Evolutionary conservation across 2,888 invertebrate species (phyloP).

Genomic region (Sphaeridia pumilis): DNA sequence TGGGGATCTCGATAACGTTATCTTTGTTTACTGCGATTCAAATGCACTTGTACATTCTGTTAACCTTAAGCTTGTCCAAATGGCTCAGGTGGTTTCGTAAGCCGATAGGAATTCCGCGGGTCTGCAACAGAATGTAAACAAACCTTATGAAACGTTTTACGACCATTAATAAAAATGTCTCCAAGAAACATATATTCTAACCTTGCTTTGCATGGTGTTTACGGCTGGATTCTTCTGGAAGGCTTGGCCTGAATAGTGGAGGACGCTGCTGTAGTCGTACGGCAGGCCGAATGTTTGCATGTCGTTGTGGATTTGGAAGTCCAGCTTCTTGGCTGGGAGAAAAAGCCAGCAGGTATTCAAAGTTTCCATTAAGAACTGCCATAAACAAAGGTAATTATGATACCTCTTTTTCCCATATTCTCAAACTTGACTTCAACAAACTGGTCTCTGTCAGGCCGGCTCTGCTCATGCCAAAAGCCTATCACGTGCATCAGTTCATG

Average conservation of each 20-base stretch:
- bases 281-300: background rate
- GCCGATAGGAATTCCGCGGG: too few species aligned
- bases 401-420: background rate
- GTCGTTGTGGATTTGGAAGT: background rate
- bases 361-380: too few species aligned
- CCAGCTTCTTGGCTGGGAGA: background rate
- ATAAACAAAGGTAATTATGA: too few species aligned
- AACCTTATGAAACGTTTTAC: background rate
- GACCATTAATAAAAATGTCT: background rate
- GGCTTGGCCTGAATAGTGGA: background rate
- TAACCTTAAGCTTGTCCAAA: background rate
- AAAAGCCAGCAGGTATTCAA: too few species aligned
- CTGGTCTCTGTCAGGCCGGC: background rate
- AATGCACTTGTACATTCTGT: background rate
- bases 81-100: background rate
- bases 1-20: too few species aligned
- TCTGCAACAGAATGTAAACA: background rate
- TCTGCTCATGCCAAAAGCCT: slow-evolving; percentile 1
- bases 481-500: background rate
- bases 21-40: too few species aligned
- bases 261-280: background rate
- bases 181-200: background rate
- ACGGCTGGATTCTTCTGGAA: background rate
- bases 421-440: background rate
- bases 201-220: background rate